These are phyloP conservation scores for Acrocephalus arundinaceus DNA, from an alignment of 2,113 vertebrate genomes.

Conservation along the genomic window DNA sequence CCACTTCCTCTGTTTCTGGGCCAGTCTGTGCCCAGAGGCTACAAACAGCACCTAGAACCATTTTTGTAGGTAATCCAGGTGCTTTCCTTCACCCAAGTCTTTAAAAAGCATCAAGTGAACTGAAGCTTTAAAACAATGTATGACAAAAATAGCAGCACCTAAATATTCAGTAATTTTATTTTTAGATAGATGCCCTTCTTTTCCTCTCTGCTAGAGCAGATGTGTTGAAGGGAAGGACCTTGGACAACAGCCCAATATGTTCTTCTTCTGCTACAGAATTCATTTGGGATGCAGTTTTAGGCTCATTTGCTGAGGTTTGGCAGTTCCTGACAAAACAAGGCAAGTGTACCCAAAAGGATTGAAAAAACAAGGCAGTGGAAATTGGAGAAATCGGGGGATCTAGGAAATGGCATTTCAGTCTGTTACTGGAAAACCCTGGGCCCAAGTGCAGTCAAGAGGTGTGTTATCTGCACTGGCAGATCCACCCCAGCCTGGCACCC, in stretches of 20 bases:
- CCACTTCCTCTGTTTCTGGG: neutral
- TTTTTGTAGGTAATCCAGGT: neutral
- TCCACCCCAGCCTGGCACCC: neutral
- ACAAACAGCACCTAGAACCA: neutral
- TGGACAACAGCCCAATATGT: neutral
- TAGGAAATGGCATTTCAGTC: neutral
- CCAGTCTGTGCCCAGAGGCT: neutral
- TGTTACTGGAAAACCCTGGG: neutral
- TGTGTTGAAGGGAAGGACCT: neutral
- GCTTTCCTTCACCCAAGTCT: neutral
- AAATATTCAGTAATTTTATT: neutral
- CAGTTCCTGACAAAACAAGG: neutral
- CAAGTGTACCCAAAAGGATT: neutral
- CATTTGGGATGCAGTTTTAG: neutral
- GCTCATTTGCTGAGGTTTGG: neutral
- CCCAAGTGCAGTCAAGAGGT: accelerated
- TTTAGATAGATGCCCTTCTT: neutral
- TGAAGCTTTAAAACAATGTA: neutral
- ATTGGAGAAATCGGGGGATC: neutral
- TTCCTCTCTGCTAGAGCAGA: neutral
- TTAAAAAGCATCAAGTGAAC: neutral
- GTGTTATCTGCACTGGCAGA: neutral
- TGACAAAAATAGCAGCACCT: neutral
- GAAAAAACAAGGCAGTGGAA: neutral
- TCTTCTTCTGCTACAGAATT: neutral